Conservation (phyloP, 2,888 invertebrate species). For the Epinotia bilunana region DNA sequence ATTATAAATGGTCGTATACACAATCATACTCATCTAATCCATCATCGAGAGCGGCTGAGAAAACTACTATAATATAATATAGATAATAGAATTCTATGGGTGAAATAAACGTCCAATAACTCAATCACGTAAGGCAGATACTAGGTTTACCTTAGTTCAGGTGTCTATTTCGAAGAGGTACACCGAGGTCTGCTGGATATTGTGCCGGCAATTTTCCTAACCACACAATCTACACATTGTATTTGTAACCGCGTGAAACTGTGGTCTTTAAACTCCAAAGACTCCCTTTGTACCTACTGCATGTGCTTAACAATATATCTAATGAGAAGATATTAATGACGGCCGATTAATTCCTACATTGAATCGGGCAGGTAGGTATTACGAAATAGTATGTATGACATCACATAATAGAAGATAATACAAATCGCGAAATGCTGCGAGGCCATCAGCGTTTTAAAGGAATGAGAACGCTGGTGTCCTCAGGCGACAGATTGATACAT, state of each 20-base stretch:
- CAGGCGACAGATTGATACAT: not conserved
- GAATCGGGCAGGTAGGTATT: constrained; percentile 30
- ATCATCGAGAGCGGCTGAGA: too few relatives aligned
- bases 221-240: constrained; percentile 20
- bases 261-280: constrained; percentile 21
- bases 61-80: too few relatives aligned
- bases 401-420: constrained; percentile 31
- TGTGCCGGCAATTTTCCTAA: constrained; percentile 15
- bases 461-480: constrained; percentile 4
- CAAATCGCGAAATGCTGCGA: constrained; percentile 20
- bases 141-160: not conserved
- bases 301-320: constrained; percentile 33
- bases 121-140: not conserved
- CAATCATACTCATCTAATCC: too few relatives aligned
- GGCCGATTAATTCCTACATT: constrained; percentile 33
- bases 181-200: not conserved
- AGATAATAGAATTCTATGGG: not conserved
- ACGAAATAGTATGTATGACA: constrained; percentile 26
- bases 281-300: constrained; percentile 5
- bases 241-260: constrained; percentile 13
- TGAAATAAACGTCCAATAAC: constrained; percentile 6
- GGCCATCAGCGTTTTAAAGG: not conserved
- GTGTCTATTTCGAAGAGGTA: not conserved
- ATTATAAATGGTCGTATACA: too few relatives aligned
- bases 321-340: constrained; percentile 44